phyloP scores from a whole-genome alignment of 2,888 invertebrate species.

The Nemotelus nigrinus region DNA sequence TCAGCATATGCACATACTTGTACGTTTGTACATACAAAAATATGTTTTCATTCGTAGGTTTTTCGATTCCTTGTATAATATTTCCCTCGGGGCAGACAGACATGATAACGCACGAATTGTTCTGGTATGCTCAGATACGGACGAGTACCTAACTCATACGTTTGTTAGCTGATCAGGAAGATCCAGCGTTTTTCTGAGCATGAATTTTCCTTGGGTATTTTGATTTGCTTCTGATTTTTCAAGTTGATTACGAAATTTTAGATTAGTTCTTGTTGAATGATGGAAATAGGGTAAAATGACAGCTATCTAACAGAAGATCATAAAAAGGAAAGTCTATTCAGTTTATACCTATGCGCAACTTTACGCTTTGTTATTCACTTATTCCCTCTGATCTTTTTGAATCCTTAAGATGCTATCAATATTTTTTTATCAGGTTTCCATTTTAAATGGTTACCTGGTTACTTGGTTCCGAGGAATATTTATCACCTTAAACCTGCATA shows the following conservation, averaged over 20 bases:
- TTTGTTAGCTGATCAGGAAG: neutral
- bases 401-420: too few species aligned
- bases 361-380: too few species aligned
- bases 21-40: neutral
- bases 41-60: neutral
- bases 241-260: constrained; percentile 11
- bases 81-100: constrained; percentile 5
- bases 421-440: too few species aligned
- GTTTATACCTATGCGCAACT: too few species aligned
- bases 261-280: neutral
- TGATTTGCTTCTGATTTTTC: neutral
- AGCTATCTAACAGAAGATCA: too few species aligned
- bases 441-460: too few species aligned
- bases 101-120: constrained; percentile 31
- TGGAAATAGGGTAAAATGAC: too few species aligned
- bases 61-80: constrained; percentile 8
- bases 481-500: too few species aligned
- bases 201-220: neutral
- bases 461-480: too few species aligned
- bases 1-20: neutral
- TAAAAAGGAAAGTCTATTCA: too few species aligned
- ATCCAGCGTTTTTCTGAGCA: constrained; percentile 1
- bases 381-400: too few species aligned
- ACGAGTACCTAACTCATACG: neutral
- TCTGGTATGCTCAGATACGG: neutral